These are phyloP conservation scores for Baccha elongata DNA, from an alignment of 2,888 invertebrate species.

Conservation along the genomic window DNA sequence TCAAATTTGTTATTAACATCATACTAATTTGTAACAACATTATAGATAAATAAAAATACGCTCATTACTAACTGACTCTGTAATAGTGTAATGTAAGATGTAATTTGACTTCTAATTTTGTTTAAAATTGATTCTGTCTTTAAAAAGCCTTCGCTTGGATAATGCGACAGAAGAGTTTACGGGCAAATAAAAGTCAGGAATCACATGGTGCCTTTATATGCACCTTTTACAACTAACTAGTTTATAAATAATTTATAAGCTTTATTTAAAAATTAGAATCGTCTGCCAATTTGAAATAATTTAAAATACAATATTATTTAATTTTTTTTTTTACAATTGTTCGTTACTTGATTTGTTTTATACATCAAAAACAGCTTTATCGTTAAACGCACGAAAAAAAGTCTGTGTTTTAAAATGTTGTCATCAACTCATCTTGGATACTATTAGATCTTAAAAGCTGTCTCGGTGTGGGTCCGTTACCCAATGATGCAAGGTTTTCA, in stretches of 20 bases:
- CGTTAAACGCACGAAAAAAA: constrained; percentile 68
- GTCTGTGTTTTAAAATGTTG: constrained; percentile 79
- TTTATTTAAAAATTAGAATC: constrained; percentile 23
- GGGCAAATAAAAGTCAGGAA: too few relatives aligned
- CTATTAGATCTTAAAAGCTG: constrained; percentile 90
- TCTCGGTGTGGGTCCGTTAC: constrained; percentile 84
- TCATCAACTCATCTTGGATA: constrained; percentile 92
- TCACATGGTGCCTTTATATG: too few relatives aligned
- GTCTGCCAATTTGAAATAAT: constrained; percentile 8
- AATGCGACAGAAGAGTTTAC: too few relatives aligned
- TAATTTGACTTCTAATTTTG: too few relatives aligned
- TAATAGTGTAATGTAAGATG: too few relatives aligned
- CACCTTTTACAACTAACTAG: background rate
- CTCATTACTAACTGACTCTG: too few relatives aligned
- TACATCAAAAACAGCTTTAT: constrained; percentile 59
- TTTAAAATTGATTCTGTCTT: too few relatives aligned
- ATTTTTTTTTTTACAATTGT: background rate
- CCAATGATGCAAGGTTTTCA: constrained; percentile 85
- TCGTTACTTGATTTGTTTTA: constrained; percentile 2
- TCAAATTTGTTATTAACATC: too few relatives aligned
- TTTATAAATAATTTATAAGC: background rate
- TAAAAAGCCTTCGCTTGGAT: too few relatives aligned
- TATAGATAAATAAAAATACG: too few relatives aligned
- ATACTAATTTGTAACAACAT: too few relatives aligned
- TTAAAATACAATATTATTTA: background rate